These are phyloP conservation scores for Aproaerema taeniolella DNA, from an alignment of 2,888 invertebrate genomes.

Conservation along the genomic window DNA sequence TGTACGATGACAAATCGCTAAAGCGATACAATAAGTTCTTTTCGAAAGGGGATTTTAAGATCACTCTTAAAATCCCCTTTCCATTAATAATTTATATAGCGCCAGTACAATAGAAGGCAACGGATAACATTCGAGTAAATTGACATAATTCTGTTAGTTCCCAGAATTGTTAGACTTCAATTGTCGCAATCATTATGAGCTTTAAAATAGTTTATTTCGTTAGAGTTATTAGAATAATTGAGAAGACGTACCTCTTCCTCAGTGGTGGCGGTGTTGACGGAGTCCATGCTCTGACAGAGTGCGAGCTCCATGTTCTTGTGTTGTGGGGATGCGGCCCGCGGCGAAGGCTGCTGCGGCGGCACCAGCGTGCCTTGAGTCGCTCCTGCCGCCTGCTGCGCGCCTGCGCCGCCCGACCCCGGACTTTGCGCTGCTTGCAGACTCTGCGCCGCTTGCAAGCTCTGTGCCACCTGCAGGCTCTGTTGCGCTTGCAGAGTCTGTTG, in stretches of 20 bases:
- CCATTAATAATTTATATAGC: conserved; percentile 35
- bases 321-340: conserved; percentile 58
- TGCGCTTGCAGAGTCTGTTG: conserved; percentile 35
- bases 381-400: conserved; percentile 56
- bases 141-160: no score
- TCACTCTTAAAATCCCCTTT: conserved; percentile 34
- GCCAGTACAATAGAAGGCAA: conserved; percentile 16
- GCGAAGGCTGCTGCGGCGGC: conserved; percentile 67
- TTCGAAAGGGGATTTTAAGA: conserved; percentile 33
- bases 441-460: conserved; percentile 41
- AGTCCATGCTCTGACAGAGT: conserved; percentile 98
- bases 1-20: conserved; percentile 61
- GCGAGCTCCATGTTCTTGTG: conserved; percentile 81
- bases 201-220: neutral
- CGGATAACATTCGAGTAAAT: no score
- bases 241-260: conserved; percentile 93
- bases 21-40: conserved; percentile 50
- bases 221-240: neutral
- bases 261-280: conserved; percentile 95
- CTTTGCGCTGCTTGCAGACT: conserved; percentile 46
- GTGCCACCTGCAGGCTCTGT: conserved; percentile 42
- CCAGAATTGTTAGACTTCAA: no score
- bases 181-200: neutral
- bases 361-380: conserved; percentile 62
- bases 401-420: conserved; percentile 58